Evolutionary conservation across 2,113 vertebrate genomes (phyloP).

Genomic region (Fulica atra): DNA sequence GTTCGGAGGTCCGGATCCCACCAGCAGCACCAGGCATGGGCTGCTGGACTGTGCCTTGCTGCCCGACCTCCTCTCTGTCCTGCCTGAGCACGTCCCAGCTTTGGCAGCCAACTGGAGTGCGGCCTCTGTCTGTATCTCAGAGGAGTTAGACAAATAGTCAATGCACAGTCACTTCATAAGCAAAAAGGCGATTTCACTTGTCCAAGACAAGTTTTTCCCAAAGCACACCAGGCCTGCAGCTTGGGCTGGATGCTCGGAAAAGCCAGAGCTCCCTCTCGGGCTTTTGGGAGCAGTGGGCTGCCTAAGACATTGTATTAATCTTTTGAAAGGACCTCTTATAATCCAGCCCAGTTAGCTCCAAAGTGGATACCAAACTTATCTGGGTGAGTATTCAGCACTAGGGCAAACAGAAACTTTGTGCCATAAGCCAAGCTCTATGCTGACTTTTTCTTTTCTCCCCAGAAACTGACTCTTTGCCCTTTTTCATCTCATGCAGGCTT

Average conservation of each 20-base stretch:
- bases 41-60: rapidly evolving
- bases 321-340: neutral
- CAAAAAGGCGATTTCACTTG: neutral
- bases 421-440: neutral
- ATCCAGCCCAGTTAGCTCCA: neutral
- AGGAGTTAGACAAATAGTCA: neutral
- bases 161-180: rapidly evolving
- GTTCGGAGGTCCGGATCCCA: neutral
- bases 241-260: neutral
- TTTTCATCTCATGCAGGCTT: neutral
- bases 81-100: rapidly evolving
- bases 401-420: neutral
- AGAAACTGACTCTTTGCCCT: neutral
- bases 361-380: neutral
- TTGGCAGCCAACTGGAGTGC: rapidly evolving
- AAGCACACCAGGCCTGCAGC: neutral
- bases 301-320: neutral
- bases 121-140: neutral
- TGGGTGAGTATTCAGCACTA: neutral
- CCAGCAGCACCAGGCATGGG: rapidly evolving
- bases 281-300: neutral
- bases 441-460: neutral
- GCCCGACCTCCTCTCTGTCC: rapidly evolving
- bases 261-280: rapidly evolving
- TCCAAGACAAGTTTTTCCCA: neutral